These are phyloP conservation scores for Drosophila athabasca DNA, from an alignment of 1,140 invertebrate species.

Conservation along the genomic window DNA sequence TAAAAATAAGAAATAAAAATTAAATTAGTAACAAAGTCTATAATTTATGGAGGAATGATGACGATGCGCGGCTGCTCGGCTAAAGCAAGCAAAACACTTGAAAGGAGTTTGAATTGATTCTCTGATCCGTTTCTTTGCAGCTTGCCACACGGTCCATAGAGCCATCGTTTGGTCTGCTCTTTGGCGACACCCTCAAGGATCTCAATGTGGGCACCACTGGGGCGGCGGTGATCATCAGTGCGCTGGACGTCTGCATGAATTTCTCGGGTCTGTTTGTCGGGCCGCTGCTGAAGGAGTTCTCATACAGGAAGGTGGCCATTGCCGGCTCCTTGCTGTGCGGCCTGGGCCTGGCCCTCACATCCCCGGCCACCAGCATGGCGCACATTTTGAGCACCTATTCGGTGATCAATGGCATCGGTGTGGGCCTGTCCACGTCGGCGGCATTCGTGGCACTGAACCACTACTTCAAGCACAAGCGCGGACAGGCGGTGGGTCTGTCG, in stretches of 20 bases:
- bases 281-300: conserved; percentile 89
- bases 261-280: conserved; percentile 91
- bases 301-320: conserved; percentile 89
- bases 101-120: too few species aligned
- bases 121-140: conserved; percentile 84
- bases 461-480: conserved; percentile 89
- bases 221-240: conserved; percentile 89
- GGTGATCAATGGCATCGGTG: conserved; percentile 90
- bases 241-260: conserved; percentile 89
- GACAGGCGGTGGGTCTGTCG: conserved; percentile 90
- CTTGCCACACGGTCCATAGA: conserved; percentile 90
- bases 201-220: conserved; percentile 88
- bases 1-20: conserved; percentile 27
- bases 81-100: too few species aligned
- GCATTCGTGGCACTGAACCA: conserved; percentile 90
- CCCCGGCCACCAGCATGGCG: conserved; percentile 88
- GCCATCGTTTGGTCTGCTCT: conserved; percentile 90
- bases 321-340: conserved; percentile 87
- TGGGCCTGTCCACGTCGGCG: conserved; percentile 88
- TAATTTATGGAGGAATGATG: too few species aligned
- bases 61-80: too few species aligned
- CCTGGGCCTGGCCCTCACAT: conserved; percentile 87
- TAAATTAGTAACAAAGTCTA: conserved; percentile 2
- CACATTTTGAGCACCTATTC: conserved; percentile 90
- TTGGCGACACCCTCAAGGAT: conserved; percentile 88